phyloP scores from a whole-genome alignment of 2,888 invertebrate species.

The Drosophila ezoana region DNA sequence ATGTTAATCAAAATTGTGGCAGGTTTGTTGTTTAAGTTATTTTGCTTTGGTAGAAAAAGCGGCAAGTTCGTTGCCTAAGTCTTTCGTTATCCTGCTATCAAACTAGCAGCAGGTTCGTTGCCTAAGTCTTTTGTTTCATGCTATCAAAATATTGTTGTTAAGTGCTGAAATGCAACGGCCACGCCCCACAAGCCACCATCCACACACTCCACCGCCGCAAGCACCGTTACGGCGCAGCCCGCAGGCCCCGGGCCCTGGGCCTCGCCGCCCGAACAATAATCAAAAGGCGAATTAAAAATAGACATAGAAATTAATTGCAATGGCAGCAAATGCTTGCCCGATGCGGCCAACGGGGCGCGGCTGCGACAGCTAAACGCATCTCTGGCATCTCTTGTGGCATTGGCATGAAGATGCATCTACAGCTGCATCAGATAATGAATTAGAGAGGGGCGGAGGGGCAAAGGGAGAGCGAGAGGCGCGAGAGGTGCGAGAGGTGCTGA shows the following conservation, averaged over 20 bases:
- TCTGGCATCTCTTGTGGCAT: constrained; percentile 31
- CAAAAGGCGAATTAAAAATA: constrained; percentile 67
- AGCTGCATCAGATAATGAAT: constrained; percentile 71
- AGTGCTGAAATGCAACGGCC: constrained; percentile 36
- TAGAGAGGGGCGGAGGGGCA: constrained; percentile 19
- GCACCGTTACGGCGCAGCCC: constrained; percentile 38
- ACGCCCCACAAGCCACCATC: constrained; percentile 23
- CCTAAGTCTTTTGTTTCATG: constrained; percentile 37
- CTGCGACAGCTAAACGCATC: constrained; percentile 52
- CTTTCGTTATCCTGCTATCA: constrained; percentile 16
- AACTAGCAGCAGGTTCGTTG: constrained; percentile 28
- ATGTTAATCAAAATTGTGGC: constrained; percentile 3
- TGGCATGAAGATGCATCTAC: constrained; percentile 50
- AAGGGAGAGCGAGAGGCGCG: not conserved
- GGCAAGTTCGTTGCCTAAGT: constrained; percentile 46
- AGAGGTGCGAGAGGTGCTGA: not conserved
- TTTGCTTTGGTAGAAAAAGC: constrained; percentile 21
- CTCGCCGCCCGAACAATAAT: constrained; percentile 47
- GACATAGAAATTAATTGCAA: constrained; percentile 73
- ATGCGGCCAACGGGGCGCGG: constrained; percentile 46
- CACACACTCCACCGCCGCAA: constrained; percentile 15
- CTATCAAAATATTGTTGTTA: constrained; percentile 49
- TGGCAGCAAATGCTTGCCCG: constrained; percentile 34
- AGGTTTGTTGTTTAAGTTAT: constrained; percentile 59
- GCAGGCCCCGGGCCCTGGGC: not conserved